A percentile compares a stretch with the other conserved stretches of the same genome.
phyloP scores from a whole-genome alignment of 2,797 vertebrate species.

The Hafferia zeledoni region DNA sequence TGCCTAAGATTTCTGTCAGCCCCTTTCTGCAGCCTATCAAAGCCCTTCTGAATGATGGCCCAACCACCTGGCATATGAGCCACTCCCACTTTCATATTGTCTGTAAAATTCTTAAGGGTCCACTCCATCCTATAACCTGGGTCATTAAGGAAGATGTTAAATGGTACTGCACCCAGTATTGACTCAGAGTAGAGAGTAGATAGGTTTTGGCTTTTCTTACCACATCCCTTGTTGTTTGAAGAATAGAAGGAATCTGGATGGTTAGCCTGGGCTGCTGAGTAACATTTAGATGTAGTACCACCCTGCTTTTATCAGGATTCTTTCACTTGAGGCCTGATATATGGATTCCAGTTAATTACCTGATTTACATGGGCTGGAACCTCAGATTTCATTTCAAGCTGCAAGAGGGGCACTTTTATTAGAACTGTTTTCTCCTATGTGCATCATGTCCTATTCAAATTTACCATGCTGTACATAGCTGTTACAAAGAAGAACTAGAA shows the following conservation, averaged over 20 bases:
- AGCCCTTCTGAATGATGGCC: background rate
- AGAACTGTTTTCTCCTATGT: constrained; percentile 29
- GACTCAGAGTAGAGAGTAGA: background rate
- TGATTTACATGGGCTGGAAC: background rate
- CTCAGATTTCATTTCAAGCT: background rate
- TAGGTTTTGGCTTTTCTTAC: background rate
- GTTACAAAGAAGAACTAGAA: constrained; percentile 34
- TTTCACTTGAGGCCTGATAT: background rate
- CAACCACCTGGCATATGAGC: background rate
- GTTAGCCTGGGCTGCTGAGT: rapidly evolving
- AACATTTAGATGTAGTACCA: background rate
- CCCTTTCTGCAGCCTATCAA: background rate
- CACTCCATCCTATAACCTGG: background rate
- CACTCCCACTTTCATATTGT: background rate
- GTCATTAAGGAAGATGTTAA: background rate
- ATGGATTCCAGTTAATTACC: background rate
- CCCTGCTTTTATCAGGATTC: background rate
- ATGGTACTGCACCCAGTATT: background rate
- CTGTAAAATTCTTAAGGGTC: background rate
- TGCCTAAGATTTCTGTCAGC: background rate
- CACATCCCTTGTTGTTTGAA: background rate
- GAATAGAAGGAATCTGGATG: background rate
- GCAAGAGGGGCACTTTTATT: constrained; percentile 13
- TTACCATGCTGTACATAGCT: constrained; percentile 50
- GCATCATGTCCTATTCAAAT: constrained; percentile 37